A percentile compares a stretch with the other conserved stretches of the same genome.
Evolutionary conservation across 2,797 vertebrate genomes (phyloP).

Genomic region (Dicrostonyx torquatus): DNA sequence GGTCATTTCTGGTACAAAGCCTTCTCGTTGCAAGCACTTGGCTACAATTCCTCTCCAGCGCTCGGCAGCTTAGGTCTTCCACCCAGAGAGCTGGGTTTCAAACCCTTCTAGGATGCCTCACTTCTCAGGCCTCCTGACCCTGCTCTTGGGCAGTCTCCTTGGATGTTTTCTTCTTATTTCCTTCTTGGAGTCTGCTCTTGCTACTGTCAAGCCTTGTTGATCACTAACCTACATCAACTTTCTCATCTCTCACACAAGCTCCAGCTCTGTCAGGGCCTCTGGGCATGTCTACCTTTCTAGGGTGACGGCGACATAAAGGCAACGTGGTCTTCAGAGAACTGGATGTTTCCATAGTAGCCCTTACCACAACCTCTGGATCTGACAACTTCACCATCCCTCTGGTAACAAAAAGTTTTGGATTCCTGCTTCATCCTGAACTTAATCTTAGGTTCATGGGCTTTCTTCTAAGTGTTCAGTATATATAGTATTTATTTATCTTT

Average conservation of each 20-base stretch:
- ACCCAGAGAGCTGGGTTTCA: background rate
- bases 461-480: background rate
- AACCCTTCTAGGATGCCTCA: slow-evolving; percentile 1
- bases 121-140: background rate
- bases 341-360: background rate
- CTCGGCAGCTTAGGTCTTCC: background rate
- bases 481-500: background rate
- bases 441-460: background rate
- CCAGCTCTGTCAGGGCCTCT: background rate
- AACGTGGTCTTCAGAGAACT: background rate
- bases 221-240: background rate
- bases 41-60: background rate
- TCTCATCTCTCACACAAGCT: background rate
- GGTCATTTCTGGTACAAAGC: background rate
- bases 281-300: background rate
- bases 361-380: background rate
- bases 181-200: background rate
- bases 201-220: background rate
- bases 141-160: background rate
- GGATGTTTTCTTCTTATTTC: background rate
- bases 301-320: background rate
- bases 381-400: background rate
- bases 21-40: background rate
- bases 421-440: background rate
- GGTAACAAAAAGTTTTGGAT: background rate